Evolutionary conservation across 1,140 invertebrate genomes (phyloP), one percentile per base, ranked within the genome.

Genomic region (Microplitis mediator): DNA sequence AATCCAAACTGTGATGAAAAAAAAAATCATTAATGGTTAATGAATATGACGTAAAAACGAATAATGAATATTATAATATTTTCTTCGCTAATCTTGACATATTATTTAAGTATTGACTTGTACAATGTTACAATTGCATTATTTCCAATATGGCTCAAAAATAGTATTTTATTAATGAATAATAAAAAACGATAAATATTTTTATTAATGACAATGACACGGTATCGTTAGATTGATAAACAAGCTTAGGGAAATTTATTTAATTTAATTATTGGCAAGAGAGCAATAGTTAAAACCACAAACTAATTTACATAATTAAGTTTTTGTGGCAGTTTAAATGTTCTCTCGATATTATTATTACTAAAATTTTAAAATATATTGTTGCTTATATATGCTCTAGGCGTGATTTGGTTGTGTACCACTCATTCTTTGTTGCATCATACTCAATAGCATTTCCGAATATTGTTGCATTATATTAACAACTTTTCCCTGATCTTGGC

Each of bases 381-480:
- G 11, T 61, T 63, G 69, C 73, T 71, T 75, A 76, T 76, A 82
- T 78, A 76, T 74, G 80, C 9, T 77, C 82, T 82, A 85, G 51
- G 80, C 83, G 60, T 85, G 85, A 81, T 83, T 83, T 13, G 81
- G 67, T 74, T 84, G 83, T 14, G 79, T 77, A n/a, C 80, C 77
- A 68, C 79, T 79, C 84, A 91, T 90, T 78, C 89, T 88, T 76
- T 91, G 90, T 78, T 91, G 90, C 81, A 91, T 88, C 84, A 92
- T 88, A 65, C 80, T 89, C 8, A 91, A 77, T 4, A 92, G 79
- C 79, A 91, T 83, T 73, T 92, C 90, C 2, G 90, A 90, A 79
- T 91, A 92, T 73, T 92, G 90, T 77, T 92, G 90, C 87, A 92
- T 90, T 83, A 91, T 90, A 65, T 88, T 88, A 14, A 90, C 88